A percentile compares a stretch with the other conserved stretches of the same genome.
Evolutionary conservation across 2,797 vertebrate genomes (phyloP).

Genomic region (Lacerta agilis): DNA sequence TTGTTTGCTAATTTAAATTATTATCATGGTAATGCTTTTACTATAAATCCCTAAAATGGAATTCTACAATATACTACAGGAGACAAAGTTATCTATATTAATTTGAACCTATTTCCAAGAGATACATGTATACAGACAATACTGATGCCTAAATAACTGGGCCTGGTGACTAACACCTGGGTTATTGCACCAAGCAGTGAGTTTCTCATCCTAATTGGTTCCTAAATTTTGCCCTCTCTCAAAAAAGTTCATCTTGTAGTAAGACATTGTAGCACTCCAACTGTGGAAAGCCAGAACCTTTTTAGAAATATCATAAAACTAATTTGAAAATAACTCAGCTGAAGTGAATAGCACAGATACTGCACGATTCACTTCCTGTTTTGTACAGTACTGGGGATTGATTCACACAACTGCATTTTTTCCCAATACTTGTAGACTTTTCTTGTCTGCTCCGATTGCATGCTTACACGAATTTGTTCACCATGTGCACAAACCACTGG

Average conservation of each 20-base stretch:
- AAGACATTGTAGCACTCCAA: not conserved
- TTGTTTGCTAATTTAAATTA: not conserved
- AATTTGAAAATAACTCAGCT: not conserved
- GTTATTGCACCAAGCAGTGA: not conserved
- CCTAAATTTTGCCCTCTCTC: not conserved
- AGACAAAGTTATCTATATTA: not conserved
- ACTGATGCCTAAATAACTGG: not conserved
- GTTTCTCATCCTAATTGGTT: not conserved
- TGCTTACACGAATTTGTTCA: not conserved
- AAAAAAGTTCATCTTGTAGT: not conserved
- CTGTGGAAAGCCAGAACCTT: not conserved
- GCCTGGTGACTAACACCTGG: not conserved
- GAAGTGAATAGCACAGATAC: not conserved
- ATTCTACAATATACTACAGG: not conserved
- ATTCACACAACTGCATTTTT: not conserved
- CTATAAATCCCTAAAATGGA: slow-evolving; percentile 11
- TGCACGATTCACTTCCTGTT: not conserved
- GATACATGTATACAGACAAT: not conserved
- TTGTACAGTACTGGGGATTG: not conserved
- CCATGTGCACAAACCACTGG: not conserved
- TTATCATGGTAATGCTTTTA: not conserved
- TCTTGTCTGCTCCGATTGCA: not conserved
- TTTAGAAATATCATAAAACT: not conserved
- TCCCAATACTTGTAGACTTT: not conserved
- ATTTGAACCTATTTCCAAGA: slow-evolving; percentile 39